Evolutionary conservation across 2,113 vertebrate species (phyloP), one percentile per base, ranked within the genome.

Genomic region (Atractosteus spatula): DNA sequence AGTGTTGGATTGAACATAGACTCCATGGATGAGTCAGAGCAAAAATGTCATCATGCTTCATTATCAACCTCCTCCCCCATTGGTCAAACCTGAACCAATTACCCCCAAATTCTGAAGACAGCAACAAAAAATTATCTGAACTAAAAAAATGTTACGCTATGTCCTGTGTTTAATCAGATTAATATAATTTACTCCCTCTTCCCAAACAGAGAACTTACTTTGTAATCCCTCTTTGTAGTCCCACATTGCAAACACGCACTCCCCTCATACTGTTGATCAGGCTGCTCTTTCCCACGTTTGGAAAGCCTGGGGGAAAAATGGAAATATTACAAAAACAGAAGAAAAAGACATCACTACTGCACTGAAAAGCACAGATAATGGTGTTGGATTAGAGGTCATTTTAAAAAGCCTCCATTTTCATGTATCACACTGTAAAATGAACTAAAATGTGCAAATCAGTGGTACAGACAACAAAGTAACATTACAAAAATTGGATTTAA

Each of bases 241-340:
- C 95, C 61, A 90, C 89, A 7, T 89, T 88, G 78, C 97, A 99
- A 2, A 83, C 92, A 73, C 80, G 80, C 56, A 86, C 71, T 43
- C 89, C 92, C 79, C 96, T 98, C 73, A 99, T 71, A 66, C 89
- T 96, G 85, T 99, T 99, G 81, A 99, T 90, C n/a, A 99, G 69
- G 76, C 96, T 99, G 92, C 97, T 99, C 87, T 99, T 99, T 7
- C 97, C 97, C 44, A 97, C 96, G 5, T 96, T 98, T 71, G 97
- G 95, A 80, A 99, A 99, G 61, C 97, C 97, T 99, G 78, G 17
- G 17, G 54, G 62, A 68, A 75, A 71, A 43, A 55, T 68, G 2
- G 41, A 45, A 69, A 29, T 0, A 2, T 8, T 3, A 70, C 3
- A 68, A 10, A 8, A 4, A 67, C 4, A 72, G n/a, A 66, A 51